Percentiles rank a stretch among this genome's conserved stretches.
Conservation (phyloP, 2,888 invertebrate species). For the Amblyjoppa fuscipennis region DNA sequence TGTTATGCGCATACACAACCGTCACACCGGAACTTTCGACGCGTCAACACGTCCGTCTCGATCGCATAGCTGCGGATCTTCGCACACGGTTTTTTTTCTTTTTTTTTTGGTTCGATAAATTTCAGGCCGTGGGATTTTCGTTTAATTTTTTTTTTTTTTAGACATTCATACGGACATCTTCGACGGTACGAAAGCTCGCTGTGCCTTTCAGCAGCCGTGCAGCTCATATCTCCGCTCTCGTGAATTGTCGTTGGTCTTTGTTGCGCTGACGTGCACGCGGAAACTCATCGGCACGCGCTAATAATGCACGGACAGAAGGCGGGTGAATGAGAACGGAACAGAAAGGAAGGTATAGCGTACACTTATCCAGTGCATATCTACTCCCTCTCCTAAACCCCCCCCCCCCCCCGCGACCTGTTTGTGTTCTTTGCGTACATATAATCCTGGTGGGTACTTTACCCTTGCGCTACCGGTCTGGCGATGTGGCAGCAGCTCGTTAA, state of each 20-base stretch:
- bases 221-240: neutral
- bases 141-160: too few relatives aligned
- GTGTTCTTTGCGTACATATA: neutral
- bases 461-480: slow-evolving; percentile 8
- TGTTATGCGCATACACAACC: neutral
- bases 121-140: neutral
- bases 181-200: neutral
- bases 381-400: neutral
- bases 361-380: neutral
- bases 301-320: neutral
- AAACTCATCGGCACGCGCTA: neutral
- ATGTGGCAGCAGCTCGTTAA: slow-evolving; percentile 40
- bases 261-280: neutral
- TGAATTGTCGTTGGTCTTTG: neutral
- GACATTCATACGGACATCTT: neutral
- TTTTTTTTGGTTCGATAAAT: neutral
- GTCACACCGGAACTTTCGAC: neutral
- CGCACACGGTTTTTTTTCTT: neutral
- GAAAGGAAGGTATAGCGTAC: neutral
- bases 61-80: neutral
- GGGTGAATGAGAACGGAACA: neutral
- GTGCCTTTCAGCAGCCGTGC: neutral
- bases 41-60: slow-evolving; percentile 15
- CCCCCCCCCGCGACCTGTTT: neutral
- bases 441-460: neutral